These are phyloP conservation scores for Podilymbus podiceps DNA, from an alignment of 2,113 vertebrate genomes.

Conservation along the genomic window DNA sequence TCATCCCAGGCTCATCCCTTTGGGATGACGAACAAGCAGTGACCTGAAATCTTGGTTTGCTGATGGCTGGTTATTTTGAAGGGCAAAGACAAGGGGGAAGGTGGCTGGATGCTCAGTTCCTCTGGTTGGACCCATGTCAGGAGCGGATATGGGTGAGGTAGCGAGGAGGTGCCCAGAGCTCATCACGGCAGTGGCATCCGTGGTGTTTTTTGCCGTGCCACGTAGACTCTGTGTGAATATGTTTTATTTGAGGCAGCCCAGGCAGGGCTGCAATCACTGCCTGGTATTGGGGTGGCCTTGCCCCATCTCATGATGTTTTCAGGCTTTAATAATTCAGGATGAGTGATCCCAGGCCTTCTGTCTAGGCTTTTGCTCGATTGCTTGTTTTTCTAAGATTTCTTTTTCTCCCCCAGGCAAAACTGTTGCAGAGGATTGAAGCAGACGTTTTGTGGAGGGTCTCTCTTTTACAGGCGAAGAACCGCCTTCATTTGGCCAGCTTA, in stretches of 20 bases:
- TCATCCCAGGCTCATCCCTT: background rate
- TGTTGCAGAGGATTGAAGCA: background rate
- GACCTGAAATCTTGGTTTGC: background rate
- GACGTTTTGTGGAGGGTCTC: background rate
- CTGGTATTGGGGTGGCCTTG: background rate
- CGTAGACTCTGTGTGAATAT: fast-evolving
- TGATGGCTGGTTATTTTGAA: background rate
- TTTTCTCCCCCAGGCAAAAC: background rate
- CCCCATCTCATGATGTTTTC: background rate
- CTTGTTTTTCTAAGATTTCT: conserved; percentile 14
- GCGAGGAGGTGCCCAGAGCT: background rate
- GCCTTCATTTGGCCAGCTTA: background rate
- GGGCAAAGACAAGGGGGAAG: background rate
- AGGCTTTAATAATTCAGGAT: background rate
- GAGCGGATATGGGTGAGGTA: background rate
- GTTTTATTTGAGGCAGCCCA: background rate
- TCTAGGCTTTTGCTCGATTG: background rate
- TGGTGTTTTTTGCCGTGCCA: background rate
- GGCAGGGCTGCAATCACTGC: background rate
- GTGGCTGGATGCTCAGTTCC: background rate
- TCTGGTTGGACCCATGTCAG: fast-evolving
- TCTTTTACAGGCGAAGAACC: background rate
- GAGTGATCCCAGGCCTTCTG: background rate
- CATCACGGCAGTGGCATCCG: background rate
- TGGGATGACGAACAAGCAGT: background rate